Percentiles rank a stretch among this genome's conserved stretches.
These are phyloP conservation scores for Rhabdomys dilectus DNA, from an alignment of 2,113 vertebrate genomes.

Conservation along the genomic window DNA sequence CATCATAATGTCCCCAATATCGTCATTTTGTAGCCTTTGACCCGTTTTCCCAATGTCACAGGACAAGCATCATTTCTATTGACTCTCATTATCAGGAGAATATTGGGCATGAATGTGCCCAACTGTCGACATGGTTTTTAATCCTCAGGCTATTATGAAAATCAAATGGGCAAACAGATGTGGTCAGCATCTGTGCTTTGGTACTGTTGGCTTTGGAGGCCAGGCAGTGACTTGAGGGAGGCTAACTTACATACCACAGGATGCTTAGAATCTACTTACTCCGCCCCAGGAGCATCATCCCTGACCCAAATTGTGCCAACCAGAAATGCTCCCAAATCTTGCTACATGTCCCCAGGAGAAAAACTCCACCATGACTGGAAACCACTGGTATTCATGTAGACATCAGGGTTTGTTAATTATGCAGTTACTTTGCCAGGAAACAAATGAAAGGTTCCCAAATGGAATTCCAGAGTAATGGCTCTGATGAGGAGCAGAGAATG, in stretches of 20 bases:
- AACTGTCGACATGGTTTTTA: not conserved
- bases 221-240: not conserved
- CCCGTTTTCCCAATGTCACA: not conserved
- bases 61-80: not conserved
- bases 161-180: not conserved
- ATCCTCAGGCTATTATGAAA: not conserved
- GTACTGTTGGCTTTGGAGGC: not conserved
- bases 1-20: not conserved
- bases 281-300: not conserved
- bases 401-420: not conserved
- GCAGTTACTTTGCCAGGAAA: not conserved
- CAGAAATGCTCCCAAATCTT: not conserved
- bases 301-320: not conserved
- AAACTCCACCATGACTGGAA: not conserved
- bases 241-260: not conserved
- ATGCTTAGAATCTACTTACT: not conserved
- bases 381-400: not conserved
- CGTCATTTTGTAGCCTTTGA: not conserved
- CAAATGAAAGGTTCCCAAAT: not conserved
- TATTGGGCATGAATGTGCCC: not conserved
- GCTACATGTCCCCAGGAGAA: not conserved
- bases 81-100: not conserved
- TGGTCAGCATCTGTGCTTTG: not conserved
- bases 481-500: not conserved
- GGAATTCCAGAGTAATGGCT: not conserved